These are phyloP conservation scores for Pheosia gnoma DNA, from an alignment of 2,888 invertebrate genomes.

Conservation along the genomic window DNA sequence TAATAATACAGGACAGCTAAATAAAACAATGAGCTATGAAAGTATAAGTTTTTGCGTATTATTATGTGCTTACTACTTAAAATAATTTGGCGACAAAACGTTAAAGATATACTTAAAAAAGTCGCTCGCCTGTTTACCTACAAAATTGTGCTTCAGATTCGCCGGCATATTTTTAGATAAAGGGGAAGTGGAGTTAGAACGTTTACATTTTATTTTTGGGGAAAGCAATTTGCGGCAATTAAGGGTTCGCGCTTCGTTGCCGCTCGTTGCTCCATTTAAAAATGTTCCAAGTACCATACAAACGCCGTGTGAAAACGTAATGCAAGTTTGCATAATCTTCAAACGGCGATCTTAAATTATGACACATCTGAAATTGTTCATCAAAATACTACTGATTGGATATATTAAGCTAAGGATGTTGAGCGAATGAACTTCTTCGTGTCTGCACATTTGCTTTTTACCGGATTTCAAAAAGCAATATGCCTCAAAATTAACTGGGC, in stretches of 20 bases:
- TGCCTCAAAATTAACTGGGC: no score
- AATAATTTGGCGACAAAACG: not conserved
- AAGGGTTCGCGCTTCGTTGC: not conserved
- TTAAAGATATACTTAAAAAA: not conserved
- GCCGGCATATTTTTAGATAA: constrained; percentile 2
- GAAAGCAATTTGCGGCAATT: constrained; percentile 3
- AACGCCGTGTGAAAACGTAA: no score
- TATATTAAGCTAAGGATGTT: no score
- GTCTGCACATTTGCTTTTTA: no score
- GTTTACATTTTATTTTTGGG: constrained; percentile 3
- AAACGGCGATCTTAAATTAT: not conserved
- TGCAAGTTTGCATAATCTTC: not conserved
- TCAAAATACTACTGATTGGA: not conserved
- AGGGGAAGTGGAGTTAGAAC: not conserved
- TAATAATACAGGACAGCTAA: no score
- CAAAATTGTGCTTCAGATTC: not conserved
- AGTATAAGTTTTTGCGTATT: no score
- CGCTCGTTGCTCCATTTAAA: constrained; percentile 3
- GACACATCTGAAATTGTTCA: not conserved
- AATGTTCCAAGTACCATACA: not conserved
- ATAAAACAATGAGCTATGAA: no score
- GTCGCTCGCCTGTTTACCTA: not conserved
- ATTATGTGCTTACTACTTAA: not conserved
- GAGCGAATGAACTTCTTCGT: no score
- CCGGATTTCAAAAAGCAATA: no score